phyloP scores from a whole-genome alignment of 2,797 vertebrate species.

The Danio choprae region DNA sequence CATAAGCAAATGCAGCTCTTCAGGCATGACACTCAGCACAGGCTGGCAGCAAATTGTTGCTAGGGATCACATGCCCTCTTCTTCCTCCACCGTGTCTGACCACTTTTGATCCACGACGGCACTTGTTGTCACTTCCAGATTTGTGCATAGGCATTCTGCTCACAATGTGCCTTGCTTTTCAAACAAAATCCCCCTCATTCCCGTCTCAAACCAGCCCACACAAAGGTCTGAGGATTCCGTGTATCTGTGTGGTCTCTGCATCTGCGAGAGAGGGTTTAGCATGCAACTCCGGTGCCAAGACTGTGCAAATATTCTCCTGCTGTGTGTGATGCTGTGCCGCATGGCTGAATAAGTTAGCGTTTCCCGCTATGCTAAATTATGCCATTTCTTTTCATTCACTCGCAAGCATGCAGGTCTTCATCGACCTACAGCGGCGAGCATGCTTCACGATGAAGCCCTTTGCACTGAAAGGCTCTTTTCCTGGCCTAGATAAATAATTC shows the following conservation, averaged over 20 bases:
- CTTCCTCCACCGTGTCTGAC: constrained; percentile 6
- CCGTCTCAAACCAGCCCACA: background rate
- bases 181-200: background rate
- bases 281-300: constrained; percentile 23
- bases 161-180: constrained; percentile 33
- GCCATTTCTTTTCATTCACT: constrained; percentile 35
- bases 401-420: background rate
- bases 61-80: constrained; percentile 3
- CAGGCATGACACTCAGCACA: background rate
- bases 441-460: constrained; percentile 29
- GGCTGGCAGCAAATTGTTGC: constrained; percentile 10
- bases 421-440: constrained; percentile 29
- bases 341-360: constrained; percentile 28
- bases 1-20: constrained; percentile 5
- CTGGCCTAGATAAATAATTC: constrained; percentile 28
- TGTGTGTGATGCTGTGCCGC: constrained; percentile 29
- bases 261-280: constrained; percentile 7
- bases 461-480: constrained; percentile 44
- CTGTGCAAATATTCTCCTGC: constrained; percentile 34
- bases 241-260: constrained; percentile 23
- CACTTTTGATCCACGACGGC: constrained; percentile 40
- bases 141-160: constrained; percentile 40
- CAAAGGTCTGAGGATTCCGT: constrained; percentile 14
- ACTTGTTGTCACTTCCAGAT: constrained; percentile 32
- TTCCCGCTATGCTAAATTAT: constrained; percentile 45